Evolutionary conservation across 37 sponge, comb jelly and placozoan genomes (phyloP), one percentile per base, ranked within the genome.

Genomic region (Beroe forskalii): DNA sequence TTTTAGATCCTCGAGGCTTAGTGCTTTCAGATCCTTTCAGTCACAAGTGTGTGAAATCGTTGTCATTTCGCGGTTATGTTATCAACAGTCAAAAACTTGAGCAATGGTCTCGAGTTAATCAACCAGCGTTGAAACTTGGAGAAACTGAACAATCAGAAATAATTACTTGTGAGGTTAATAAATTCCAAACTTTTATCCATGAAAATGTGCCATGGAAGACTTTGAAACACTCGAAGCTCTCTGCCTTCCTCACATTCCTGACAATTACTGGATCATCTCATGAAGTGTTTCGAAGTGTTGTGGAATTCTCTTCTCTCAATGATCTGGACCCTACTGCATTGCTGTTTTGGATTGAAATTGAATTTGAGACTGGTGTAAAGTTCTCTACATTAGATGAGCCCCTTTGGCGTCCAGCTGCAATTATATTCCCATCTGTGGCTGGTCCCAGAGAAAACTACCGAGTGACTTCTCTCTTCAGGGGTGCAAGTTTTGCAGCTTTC

Each of bases 121-220:
- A 33, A 0, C 38, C 32, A 36, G 36, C 72, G 2, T 37, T 69
- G 38, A 14, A 32, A 2, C 38, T 69, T 4, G 38, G 39, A 6
- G 4, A 32, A 12, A 9, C 36, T 32, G 20, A 9, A 12, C 28
- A 28, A 4, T 32, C 72, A 36, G 38, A 69, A 4, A 36, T 17
- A 27, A n/a, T 80, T 19, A 6, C 55, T 28, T 22, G 6, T 4
- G 86, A 80, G 55, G 55, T 80, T 12, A 80, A 80, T 30, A 41
- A 44, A 44, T 80, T 28, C 30, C 37, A 38, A 25, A 80, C 86
- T 42, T 24, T 80, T 0, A 20, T 80, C 22, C 86, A 80, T 43
- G 55, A 80, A 48, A 3, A 27, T 41, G 48, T 80, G 8, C 86
- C 86, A 6, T 80, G 86, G 86, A 43, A n/a, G 1, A 80, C 86